A percentile compares a stretch with the other conserved stretches of the same genome.
Conservation (phyloP, 1,140 invertebrate genomes). For the Bombus breviceps region DNA sequence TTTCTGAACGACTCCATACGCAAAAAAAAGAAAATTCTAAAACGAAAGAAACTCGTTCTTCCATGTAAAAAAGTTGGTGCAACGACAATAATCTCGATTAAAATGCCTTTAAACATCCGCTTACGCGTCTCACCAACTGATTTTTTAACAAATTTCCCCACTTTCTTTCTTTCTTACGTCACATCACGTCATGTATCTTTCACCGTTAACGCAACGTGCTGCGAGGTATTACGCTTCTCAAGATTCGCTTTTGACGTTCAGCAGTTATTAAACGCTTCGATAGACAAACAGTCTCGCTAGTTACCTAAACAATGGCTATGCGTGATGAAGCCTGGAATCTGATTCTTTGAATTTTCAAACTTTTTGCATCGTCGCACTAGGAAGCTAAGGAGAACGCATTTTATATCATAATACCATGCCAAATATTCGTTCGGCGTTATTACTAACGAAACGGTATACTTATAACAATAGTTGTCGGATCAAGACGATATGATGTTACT, state of each 20-base stretch:
- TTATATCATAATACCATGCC: too few species aligned
- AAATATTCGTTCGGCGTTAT: too few species aligned
- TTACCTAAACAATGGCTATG: background rate
- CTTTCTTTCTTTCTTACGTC: background rate
- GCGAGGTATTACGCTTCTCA: background rate
- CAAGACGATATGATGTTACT: too few species aligned
- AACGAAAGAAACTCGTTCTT: conserved; percentile 53
- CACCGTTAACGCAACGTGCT: conserved; percentile 11
- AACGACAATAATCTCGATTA: conserved; percentile 66
- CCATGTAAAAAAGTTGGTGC: conserved; percentile 57
- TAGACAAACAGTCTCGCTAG: background rate
- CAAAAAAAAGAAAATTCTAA: background rate
- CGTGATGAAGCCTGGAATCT: background rate
- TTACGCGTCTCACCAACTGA: conserved; percentile 56
- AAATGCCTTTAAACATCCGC: conserved; percentile 56
- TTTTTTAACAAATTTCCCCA: background rate
- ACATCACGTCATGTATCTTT: background rate
- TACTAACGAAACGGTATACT: too few species aligned
- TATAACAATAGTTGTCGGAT: too few species aligned
- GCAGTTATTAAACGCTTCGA: too few species aligned
- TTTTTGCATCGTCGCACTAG: too few species aligned
- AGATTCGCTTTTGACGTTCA: too few species aligned
- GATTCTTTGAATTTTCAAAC: background rate
- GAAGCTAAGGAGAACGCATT: too few species aligned
- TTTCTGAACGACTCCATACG: background rate